Evolutionary conservation across 2,797 vertebrate genomes (phyloP).

Genomic region (Siniperca obscura): DNA sequence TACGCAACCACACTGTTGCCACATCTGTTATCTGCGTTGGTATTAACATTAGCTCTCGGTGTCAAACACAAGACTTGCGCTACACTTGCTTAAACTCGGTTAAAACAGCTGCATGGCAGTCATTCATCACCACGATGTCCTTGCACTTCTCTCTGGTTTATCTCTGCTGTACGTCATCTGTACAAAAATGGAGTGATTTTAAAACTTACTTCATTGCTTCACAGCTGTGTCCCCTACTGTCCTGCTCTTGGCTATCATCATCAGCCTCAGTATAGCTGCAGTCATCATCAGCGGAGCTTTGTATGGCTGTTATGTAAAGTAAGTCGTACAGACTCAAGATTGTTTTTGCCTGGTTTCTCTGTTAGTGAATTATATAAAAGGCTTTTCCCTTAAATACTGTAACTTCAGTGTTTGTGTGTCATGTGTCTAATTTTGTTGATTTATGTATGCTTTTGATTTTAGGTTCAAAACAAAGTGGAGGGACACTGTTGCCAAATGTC

Average conservation of each 20-base stretch:
- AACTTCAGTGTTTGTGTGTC: background rate
- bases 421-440: background rate
- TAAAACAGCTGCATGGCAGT: too few species aligned
- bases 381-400: background rate
- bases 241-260: rapidly evolving
- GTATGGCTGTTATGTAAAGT: conserved; percentile 56
- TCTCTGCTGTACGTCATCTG: background rate
- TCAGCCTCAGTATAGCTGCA: conserved; percentile 49
- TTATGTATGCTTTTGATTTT: conserved; percentile 33
- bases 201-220: conserved; percentile 12
- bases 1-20: too few species aligned
- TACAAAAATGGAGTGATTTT: background rate
- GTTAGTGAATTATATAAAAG: background rate
- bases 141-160: background rate
- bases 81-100: too few species aligned
- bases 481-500: conserved; percentile 43
- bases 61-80: too few species aligned
- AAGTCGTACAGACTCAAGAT: conserved; percentile 41
- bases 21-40: too few species aligned
- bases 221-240: background rate
- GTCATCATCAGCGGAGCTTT: conserved; percentile 8
- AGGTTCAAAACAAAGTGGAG: conserved; percentile 64
- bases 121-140: too few species aligned
- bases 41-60: too few species aligned
- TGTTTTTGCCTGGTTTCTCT: background rate